phyloP scores from a whole-genome alignment of 2,797 vertebrate species.

The Sarcoramphus papa region DNA sequence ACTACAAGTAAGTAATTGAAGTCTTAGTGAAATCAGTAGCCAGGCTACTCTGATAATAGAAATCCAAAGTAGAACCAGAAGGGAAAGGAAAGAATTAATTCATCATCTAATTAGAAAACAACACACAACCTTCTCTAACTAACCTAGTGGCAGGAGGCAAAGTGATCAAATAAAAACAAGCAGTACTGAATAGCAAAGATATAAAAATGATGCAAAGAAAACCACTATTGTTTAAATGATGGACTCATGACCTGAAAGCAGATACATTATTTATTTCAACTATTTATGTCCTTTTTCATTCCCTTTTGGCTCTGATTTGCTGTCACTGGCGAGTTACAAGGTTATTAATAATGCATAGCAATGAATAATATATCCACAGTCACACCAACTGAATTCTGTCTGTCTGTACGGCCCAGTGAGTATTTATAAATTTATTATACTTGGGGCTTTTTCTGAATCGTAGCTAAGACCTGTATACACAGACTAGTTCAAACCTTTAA shows the following conservation, averaged over 20 bases:
- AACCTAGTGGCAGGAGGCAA: not conserved
- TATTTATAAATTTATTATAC: not conserved
- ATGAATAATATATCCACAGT: constrained; percentile 38
- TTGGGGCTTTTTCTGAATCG: not conserved
- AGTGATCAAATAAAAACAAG: not conserved
- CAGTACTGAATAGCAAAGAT: not conserved
- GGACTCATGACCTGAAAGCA: not conserved
- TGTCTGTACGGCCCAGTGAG: not conserved
- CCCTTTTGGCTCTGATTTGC: constrained; percentile 36
- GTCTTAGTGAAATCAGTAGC: not conserved
- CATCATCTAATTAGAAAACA: not conserved
- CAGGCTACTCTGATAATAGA: not conserved
- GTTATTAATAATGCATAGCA: constrained; percentile 21
- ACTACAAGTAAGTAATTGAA: not conserved
- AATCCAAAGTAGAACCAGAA: not conserved
- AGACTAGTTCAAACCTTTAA: not conserved
- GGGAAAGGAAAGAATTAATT: not conserved
- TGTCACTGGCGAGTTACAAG: constrained; percentile 18
- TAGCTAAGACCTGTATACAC: not conserved
- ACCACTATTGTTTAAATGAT: not conserved
- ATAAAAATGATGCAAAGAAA: not conserved
- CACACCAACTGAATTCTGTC: not conserved
- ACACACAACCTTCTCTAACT: not conserved
- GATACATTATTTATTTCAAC: constrained; percentile 49
- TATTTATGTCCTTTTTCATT: constrained; percentile 37